These are phyloP conservation scores for Myotis daubentonii DNA, from an alignment of 2,797 vertebrate genomes.

Conservation along the genomic window DNA sequence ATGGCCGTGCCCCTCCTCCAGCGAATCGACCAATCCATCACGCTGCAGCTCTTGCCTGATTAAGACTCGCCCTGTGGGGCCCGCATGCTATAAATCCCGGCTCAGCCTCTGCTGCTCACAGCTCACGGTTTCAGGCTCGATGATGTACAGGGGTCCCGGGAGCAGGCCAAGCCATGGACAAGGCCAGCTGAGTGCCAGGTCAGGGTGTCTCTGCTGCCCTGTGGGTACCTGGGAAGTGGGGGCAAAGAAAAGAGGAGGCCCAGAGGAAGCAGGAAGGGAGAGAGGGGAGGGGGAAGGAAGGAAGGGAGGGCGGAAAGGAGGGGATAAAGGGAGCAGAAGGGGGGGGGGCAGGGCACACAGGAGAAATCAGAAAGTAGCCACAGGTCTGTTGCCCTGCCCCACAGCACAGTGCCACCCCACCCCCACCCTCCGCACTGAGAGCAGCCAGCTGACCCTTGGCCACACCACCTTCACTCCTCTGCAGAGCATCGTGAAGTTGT, in stretches of 20 bases:
- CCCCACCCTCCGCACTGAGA: not conserved
- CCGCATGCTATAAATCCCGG: conserved; percentile 55
- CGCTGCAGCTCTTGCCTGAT: conserved; percentile 62
- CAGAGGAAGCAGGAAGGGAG: not conserved
- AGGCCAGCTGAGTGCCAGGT: conserved; percentile 80
- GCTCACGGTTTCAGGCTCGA: conserved; percentile 65
- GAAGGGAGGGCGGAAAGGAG: not conserved
- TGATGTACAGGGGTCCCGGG: conserved; percentile 38
- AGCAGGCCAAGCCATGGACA: conserved; percentile 74
- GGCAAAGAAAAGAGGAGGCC: not conserved
- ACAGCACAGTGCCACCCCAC: not conserved
- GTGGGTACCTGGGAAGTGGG: conserved; percentile 73
- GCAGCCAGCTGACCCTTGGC: not conserved
- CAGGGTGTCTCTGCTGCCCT: conserved; percentile 71
- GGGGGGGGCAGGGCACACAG: not conserved
- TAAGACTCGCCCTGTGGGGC: conserved; percentile 23
- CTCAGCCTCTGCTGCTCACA: conserved; percentile 52
- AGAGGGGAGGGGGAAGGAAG: not conserved
- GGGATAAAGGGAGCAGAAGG: not conserved
- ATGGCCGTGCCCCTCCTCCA: not conserved
- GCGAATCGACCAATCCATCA: not conserved
- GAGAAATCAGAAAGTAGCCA: conserved; percentile 9
- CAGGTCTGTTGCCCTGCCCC: not conserved
- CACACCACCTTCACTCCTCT: not conserved
- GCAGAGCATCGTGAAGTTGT: not conserved